Evolutionary conservation across 1,140 invertebrate species (phyloP).

Genomic region (Vanessa atalanta): DNA sequence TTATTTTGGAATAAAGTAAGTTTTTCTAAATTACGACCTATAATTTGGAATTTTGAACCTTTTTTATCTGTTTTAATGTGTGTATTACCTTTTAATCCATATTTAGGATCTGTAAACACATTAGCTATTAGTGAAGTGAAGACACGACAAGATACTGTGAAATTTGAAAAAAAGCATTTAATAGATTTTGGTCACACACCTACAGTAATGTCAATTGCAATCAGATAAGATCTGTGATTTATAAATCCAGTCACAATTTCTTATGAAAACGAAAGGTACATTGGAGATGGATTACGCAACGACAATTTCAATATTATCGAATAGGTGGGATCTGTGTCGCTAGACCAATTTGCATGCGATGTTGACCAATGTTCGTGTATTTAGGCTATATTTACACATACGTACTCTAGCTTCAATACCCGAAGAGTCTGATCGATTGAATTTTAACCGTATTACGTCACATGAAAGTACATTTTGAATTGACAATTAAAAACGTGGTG

Average conservation of each 20-base stretch:
- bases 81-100: too few relatives aligned
- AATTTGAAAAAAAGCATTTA: too few relatives aligned
- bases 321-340: slow-evolving; percentile 64
- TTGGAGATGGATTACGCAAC: slow-evolving; percentile 46
- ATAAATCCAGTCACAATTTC: slow-evolving; percentile 16
- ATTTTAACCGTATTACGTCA: slow-evolving; percentile 13
- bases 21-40: too few relatives aligned
- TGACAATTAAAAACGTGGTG: neutral
- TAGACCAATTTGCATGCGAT: slow-evolving; percentile 63
- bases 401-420: slow-evolving; percentile 11
- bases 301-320: slow-evolving; percentile 67
- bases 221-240: slow-evolving; percentile 15
- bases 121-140: too few relatives aligned
- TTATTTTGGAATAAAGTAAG: too few relatives aligned
- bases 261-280: slow-evolving; percentile 35
- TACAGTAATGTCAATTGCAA: neutral
- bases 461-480: neutral
- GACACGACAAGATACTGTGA: too few relatives aligned
- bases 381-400: slow-evolving; percentile 44
- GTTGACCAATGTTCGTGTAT: slow-evolving; percentile 56
- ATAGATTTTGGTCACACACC: too few relatives aligned
- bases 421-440: neutral
- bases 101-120: too few relatives aligned
- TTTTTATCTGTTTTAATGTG: too few relatives aligned
- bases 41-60: too few relatives aligned